Percentiles rank a stretch among this genome's conserved stretches.
These are phyloP conservation scores for Acrossocheilus wenchowensis DNA, from an alignment of 2,797 vertebrate genomes.

Conservation along the genomic window DNA sequence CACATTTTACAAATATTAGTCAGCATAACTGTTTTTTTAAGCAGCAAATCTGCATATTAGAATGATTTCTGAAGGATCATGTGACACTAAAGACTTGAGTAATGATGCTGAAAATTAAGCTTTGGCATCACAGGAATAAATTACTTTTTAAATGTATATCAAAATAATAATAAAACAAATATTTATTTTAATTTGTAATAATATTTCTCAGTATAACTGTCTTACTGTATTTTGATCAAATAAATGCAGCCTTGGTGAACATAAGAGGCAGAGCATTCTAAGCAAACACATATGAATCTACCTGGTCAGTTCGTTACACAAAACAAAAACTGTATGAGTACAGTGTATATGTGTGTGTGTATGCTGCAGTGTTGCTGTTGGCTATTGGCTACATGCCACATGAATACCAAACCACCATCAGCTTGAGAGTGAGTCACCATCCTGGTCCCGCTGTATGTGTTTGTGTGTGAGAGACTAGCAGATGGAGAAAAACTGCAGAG, in stretches of 20 bases:
- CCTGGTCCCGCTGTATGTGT: slow-evolving; percentile 22
- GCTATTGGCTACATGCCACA: slow-evolving; percentile 55
- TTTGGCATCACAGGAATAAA: background rate
- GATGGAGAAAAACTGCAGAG: slow-evolving; percentile 38
- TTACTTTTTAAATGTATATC: background rate
- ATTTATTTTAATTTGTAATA: background rate
- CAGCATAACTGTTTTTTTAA: background rate
- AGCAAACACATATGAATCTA: background rate
- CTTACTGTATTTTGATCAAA: background rate
- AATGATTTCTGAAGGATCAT: background rate
- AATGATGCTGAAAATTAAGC: background rate
- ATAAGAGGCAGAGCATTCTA: background rate
- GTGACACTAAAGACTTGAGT: background rate
- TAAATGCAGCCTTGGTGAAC: background rate
- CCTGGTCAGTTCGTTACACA: background rate
- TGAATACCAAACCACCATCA: slow-evolving; percentile 65
- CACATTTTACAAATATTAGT: background rate
- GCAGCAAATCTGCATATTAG: background rate
- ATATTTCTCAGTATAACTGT: background rate
- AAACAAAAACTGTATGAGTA: background rate
- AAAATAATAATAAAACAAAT: too few species aligned
- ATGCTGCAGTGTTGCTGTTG: slow-evolving; percentile 60
- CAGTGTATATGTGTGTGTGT: slow-evolving; percentile 14
- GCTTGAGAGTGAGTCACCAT: slow-evolving; percentile 47
- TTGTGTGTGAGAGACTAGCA: slow-evolving; percentile 33